Evolutionary conservation across 2,113 vertebrate species (phyloP).

Genomic region (Neomonachus schauinslandi): DNA sequence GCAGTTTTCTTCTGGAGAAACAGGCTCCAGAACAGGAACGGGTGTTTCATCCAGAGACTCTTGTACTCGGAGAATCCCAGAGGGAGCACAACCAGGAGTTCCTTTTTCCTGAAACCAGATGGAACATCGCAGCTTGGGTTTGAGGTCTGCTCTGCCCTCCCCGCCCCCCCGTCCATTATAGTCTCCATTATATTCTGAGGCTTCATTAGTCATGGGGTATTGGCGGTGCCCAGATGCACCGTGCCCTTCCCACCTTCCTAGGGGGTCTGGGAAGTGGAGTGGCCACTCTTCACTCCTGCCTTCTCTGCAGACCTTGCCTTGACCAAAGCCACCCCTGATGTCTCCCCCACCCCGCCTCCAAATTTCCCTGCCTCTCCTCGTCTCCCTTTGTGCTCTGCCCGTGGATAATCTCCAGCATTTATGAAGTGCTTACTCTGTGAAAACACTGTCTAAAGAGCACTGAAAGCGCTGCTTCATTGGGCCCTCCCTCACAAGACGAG

Average conservation of each 20-base stretch:
- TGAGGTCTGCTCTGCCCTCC: neutral
- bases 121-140: neutral
- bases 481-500: neutral
- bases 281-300: neutral
- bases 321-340: neutral
- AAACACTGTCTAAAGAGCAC: neutral
- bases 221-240: fast-evolving
- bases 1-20: neutral
- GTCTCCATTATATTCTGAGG: neutral
- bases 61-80: neutral
- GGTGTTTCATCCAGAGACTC: neutral
- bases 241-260: too few relatives aligned
- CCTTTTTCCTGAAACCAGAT: neutral
- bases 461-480: neutral
- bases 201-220: neutral
- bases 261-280: fast-evolving
- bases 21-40: too few relatives aligned
- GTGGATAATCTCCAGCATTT: neutral
- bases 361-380: neutral
- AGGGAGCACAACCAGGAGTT: too few relatives aligned
- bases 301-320: neutral
- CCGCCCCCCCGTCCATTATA: too few relatives aligned
- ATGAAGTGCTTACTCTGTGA: too few relatives aligned
- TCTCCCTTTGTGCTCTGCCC: neutral
- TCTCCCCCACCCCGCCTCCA: neutral